Conservation (phyloP, 1,140 invertebrate species). For the Portunus trituberculatus region DNA sequence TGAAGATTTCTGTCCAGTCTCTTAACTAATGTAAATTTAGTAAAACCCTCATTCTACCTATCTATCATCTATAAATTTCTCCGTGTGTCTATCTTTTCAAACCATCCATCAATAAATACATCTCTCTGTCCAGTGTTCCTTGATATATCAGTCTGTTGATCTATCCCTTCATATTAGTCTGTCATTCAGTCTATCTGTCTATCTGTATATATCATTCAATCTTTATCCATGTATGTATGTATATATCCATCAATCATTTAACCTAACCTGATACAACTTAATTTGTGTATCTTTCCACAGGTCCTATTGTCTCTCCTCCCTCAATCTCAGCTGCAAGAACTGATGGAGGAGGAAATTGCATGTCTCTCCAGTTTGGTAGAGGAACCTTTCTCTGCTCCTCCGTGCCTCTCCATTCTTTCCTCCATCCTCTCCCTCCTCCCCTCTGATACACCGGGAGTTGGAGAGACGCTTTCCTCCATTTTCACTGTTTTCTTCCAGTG, state of each 20-base stretch:
- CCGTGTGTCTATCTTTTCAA: no score
- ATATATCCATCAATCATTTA: not conserved
- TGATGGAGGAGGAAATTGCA: conserved; percentile 58
- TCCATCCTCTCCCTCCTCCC: conserved; percentile 52
- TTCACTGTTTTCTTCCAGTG: conserved; percentile 61
- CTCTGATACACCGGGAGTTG: conserved; percentile 38
- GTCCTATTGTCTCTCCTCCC: conserved; percentile 50
- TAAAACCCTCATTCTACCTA: no score
- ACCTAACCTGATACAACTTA: not conserved
- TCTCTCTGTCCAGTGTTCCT: no score
- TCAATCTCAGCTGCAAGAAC: conserved; percentile 25
- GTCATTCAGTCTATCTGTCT: not conserved
- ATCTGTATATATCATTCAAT: not conserved
- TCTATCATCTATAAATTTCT: no score
- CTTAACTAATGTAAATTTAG: no score
- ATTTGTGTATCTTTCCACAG: not conserved
- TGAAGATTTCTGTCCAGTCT: no score
- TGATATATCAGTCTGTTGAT: not conserved
- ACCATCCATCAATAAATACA: no score
- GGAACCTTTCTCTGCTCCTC: conserved; percentile 63
- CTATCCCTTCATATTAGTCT: not conserved
- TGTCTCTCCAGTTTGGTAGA: conserved; percentile 52
- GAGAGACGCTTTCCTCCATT: conserved; percentile 3
- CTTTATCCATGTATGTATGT: not conserved
- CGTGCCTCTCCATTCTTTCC: conserved; percentile 46